Base-by-base conservation (phyloP, 2,113 vertebrate genomes). In the Callospermophilus lateralis region DNA sequence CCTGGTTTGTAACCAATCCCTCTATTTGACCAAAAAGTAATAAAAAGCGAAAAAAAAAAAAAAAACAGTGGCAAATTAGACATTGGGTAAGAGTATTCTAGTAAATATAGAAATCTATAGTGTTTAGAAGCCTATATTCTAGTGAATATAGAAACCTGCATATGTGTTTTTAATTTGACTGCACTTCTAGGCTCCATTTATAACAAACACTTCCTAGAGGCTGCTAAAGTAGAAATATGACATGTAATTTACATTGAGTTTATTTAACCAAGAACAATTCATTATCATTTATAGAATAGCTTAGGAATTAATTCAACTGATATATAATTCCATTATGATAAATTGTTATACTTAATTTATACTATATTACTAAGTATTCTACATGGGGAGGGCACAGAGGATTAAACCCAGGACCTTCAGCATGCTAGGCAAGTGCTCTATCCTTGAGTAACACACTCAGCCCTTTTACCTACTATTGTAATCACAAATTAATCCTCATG, bases 21-120 rank as follows among this genome's bases (percentile, higher is more conserved):
- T 96, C 12, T 78, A 15, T 67, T 84, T 93, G 39, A 55, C 26
- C 68, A 88, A 92, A 84, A 96, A 89, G 45, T 37, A 86, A 94
- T n/a, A 92, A 86, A 92, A 89, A 53, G 8, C 32, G 1, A 1
- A 45, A 45, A 55, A 37, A 89, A 89, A 68, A 68, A 34, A 37
- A 81, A 92, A 55, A 12, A 10, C 45, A 90, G 20, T n/a, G 16
- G 55, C 48, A 95, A 90, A 61, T n/a, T 96, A 42, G 11, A 78
- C 24, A 61, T 55, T 93, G 17, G 34, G 10, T 70, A 78, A 30
- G 34, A 70, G 26, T 96, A 95, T 84, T 70, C 24, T 55, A 95
- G 45, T 80, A 74, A 90, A 39, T 92, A 95, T 68, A 79, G 45
- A 94, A 86, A 79, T 4, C 22, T 55, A 20, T 51, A 84, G 68